Conservation (phyloP, 2,113 vertebrate species). For the Fulica atra region DNA sequence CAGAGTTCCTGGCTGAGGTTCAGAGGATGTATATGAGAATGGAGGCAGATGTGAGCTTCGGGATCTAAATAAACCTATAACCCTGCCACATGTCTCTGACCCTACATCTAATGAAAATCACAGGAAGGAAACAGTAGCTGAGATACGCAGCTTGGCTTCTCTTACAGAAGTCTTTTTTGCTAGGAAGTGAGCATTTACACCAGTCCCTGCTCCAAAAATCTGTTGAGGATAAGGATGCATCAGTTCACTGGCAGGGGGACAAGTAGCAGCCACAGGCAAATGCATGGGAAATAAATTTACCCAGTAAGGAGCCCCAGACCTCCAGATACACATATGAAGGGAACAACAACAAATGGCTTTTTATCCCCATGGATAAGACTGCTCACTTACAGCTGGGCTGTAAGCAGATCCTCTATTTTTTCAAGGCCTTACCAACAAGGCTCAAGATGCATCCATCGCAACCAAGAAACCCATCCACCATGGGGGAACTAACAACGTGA, state of each 20-base stretch:
- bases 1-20: not conserved
- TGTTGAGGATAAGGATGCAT: not conserved
- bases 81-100: not conserved
- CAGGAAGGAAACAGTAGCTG: not conserved
- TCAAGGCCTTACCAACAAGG: not conserved
- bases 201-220: not conserved
- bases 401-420: not conserved
- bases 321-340: accelerated
- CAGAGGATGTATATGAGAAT: not conserved
- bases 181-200: not conserved
- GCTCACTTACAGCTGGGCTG: not conserved
- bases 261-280: not conserved
- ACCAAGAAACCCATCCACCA: not conserved
- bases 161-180: not conserved
- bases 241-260: not conserved
- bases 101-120: not conserved
- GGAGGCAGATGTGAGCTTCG: not conserved
- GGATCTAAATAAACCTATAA: not conserved
- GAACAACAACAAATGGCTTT: not conserved
- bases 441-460: not conserved
- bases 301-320: not conserved
- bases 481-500: not conserved
- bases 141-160: not conserved
- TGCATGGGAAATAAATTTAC: not conserved
- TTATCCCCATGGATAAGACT: not conserved